Evolutionary conservation across 1,140 invertebrate genomes (phyloP).

Genomic region (Zophobas atratus): DNA sequence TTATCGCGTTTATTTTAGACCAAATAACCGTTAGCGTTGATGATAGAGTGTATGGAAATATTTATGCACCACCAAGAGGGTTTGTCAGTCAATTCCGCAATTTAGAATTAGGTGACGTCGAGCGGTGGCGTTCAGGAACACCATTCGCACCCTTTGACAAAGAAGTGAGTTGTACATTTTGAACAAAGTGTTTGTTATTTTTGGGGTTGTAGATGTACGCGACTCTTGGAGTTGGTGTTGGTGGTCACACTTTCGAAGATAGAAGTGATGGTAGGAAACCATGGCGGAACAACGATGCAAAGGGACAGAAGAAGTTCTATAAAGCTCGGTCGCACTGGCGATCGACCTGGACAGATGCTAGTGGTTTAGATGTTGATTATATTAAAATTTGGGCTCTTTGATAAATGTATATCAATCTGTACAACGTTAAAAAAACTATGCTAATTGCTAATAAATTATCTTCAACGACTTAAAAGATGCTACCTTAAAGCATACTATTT

Average conservation of each 20-base stretch:
- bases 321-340: conserved; percentile 66
- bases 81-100: conserved; percentile 57
- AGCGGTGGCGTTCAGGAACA: conserved; percentile 66
- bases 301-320: conserved; percentile 71
- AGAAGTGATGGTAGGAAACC: conserved; percentile 73
- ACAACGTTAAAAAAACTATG: too few species aligned
- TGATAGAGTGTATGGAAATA: conserved; percentile 69
- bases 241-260: conserved; percentile 83
- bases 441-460: too few species aligned
- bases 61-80: conserved; percentile 64
- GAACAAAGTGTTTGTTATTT: not conserved
- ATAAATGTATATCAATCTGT: too few species aligned
- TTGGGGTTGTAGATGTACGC: conserved; percentile 79
- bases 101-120: conserved; percentile 59
- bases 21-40: conserved; percentile 68
- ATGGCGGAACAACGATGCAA: conserved; percentile 75
- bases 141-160: conserved; percentile 82
- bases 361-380: conserved; percentile 74
- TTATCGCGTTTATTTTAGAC: conserved; percentile 38
- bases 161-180: conserved; percentile 70
- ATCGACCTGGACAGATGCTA: conserved; percentile 70
- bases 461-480: too few species aligned
- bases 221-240: conserved; percentile 80
- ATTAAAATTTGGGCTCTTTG: conserved; percentile 73
- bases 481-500: too few species aligned